phyloP scores from a whole-genome alignment of 1,140 invertebrate genomes.

The Argopecten irradians region DNA sequence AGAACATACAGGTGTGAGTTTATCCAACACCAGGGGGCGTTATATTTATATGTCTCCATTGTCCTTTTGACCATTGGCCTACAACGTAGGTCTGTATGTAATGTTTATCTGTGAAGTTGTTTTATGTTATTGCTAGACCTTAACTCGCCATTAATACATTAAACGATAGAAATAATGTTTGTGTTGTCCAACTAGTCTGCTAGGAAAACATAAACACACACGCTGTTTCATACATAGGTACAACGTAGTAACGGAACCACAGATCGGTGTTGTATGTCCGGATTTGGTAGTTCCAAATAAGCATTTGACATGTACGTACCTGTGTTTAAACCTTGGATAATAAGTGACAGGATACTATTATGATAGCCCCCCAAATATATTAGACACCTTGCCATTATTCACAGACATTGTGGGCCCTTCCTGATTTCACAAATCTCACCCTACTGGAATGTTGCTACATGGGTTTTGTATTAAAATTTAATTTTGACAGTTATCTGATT shows the following conservation, averaged over 20 bases:
- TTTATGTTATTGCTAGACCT: neutral
- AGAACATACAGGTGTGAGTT: neutral
- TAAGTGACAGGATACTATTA: neutral
- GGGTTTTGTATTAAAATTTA: slow-evolving; percentile 12
- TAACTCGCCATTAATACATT: neutral
- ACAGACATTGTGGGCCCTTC: neutral
- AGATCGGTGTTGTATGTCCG: neutral
- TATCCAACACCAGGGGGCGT: neutral
- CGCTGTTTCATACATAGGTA: neutral
- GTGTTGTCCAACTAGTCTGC: neutral
- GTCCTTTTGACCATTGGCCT: neutral
- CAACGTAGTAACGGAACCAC: neutral
- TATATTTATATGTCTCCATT: neutral
- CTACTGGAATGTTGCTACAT: slow-evolving; percentile 8
- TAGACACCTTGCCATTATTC: neutral
- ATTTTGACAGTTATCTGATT: slow-evolving; percentile 18
- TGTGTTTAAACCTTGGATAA: neutral
- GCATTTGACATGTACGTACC: slow-evolving; percentile 15
- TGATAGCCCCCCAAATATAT: slow-evolving; percentile 21
- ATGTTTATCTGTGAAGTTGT: neutral
- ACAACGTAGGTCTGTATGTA: neutral
- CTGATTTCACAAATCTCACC: slow-evolving; percentile 21
- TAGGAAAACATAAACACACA: neutral
- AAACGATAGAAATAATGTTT: slow-evolving; percentile 11
- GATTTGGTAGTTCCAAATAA: neutral